phyloP scores from a whole-genome alignment of 53 echinoderm and acorn worm species.

The Apostichopus leukothele region DNA sequence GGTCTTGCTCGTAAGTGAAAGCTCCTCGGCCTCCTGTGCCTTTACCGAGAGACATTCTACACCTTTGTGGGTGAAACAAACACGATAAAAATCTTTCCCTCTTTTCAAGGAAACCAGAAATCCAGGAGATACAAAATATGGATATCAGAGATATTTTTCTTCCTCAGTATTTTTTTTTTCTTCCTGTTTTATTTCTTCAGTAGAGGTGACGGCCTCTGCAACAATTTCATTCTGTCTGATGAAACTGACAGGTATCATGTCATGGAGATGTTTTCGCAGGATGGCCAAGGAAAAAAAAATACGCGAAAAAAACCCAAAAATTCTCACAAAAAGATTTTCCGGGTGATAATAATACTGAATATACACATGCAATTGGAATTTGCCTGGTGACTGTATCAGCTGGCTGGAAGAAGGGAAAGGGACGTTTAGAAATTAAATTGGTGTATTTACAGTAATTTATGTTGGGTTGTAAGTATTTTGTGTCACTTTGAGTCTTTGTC shows the following conservation, averaged over 20 bases:
- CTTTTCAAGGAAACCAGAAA: background rate
- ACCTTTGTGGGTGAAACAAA: conserved; percentile 41
- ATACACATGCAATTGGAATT: no score
- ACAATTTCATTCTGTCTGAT: background rate
- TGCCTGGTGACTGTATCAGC: background rate
- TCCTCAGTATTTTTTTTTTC: background rate
- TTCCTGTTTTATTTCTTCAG: background rate
- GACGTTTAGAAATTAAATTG: no score
- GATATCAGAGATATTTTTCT: background rate
- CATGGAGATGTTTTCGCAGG: background rate
- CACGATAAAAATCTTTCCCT: conserved; percentile 10
- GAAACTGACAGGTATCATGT: background rate
- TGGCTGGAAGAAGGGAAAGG: no score
- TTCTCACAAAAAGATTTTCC: background rate
- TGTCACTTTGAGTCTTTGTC: no score
- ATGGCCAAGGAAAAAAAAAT: background rate
- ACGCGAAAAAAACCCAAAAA: background rate
- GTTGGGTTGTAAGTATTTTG: no score
- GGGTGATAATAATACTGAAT: background rate
- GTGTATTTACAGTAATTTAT: no score
- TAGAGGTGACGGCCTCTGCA: background rate
- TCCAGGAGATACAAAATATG: background rate
- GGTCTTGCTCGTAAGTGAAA: no score
- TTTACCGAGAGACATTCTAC: background rate
- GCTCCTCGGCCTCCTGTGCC: no score